Base-by-base conservation (phyloP, 2,797 vertebrate species). In the Thalassophryne amazonica region DNA sequence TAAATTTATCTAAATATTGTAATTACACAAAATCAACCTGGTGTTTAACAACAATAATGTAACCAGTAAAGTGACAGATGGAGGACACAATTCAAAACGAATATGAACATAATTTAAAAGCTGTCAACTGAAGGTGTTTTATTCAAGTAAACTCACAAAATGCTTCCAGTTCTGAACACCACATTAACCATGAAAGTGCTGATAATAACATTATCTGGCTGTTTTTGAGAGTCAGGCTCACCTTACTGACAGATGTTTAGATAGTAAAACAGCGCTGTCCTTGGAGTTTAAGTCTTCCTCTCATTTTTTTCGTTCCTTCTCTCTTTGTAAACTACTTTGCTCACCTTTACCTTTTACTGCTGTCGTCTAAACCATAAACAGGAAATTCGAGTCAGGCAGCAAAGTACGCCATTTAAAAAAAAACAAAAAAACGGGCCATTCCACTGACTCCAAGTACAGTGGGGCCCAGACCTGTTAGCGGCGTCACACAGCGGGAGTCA, bases 351-450 rank as follows among this genome's bases (percentile, higher is more conserved):
- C 2, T 53, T 61, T 24, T 3, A 42, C 29, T n/a, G n/a, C n/a
- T n/a, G n/a, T n/a, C 1, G 9, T 12, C 25, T 27, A 3, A 22
- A 32, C 45, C 32, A 38, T n/a, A 24, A 78, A 82, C 81, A 50
- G 63, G 80, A 80, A 73, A 73, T 30, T 62, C 75, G 33, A 60
- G 78, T 70, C 18, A 8, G 8, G 42, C 7, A 18, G 49, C 35
- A 52, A 47, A 57, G 32, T 16, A 19, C 56, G 33, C 14, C 1
- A 0, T 32, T 16, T 25, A 49, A 37, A 9, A 25, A 31, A 67
- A 52, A 24, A 37, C 9, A 25, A 31, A 67, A 52, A 24, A 78
- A 60, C 72, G 48, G 34, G 73, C 72, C 14, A 22, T 35, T 55
- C 52, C 34, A 31, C 62, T 46, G 22, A 28, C 23, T 21, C 12